These are phyloP conservation scores for Coregonus sp. DNA, from an alignment of 2,797 vertebrate species.

Conservation along the genomic window DNA sequence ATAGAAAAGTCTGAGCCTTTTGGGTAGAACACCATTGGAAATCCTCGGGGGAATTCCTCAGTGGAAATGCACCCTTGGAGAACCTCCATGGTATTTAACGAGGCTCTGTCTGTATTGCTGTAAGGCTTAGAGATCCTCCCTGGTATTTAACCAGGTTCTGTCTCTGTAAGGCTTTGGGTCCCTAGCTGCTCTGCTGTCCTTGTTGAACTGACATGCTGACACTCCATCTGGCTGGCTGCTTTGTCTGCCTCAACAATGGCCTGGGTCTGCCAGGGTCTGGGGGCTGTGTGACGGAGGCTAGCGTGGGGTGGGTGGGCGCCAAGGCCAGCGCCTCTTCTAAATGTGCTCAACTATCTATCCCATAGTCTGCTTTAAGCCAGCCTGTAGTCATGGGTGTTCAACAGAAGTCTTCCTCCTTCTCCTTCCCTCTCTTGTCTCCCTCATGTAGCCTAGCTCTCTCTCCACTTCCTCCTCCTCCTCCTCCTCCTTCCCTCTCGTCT, in stretches of 20 bases:
- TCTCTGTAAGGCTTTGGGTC: conserved; percentile 33
- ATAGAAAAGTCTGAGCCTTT: too few relatives aligned
- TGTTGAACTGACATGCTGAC: conserved; percentile 32
- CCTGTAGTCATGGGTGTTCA: conserved; percentile 12
- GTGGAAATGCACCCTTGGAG: too few relatives aligned
- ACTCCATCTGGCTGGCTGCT: conserved; percentile 31
- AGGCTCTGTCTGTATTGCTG: too few relatives aligned
- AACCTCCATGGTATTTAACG: too few relatives aligned
- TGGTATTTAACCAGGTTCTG: conserved; percentile 25
- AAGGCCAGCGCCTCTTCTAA: conserved; percentile 4
- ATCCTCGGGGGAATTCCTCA: too few relatives aligned
- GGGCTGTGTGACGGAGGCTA: neutral
- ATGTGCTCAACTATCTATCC: conserved; percentile 32
- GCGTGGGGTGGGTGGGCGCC: neutral
- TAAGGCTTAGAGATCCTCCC: too few relatives aligned
- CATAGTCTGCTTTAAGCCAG: conserved; percentile 40
- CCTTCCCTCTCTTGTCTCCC: too few relatives aligned
- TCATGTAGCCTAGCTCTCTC: too few relatives aligned
- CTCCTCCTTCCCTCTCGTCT: too few relatives aligned
- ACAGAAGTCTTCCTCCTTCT: neutral
- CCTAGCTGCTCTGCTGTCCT: conserved; percentile 39
- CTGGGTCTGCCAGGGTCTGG: neutral
- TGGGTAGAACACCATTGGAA: too few relatives aligned
- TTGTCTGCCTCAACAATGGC: neutral
- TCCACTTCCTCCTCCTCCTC: too few relatives aligned